A percentile compares a stretch with the other conserved stretches of the same genome.
These are phyloP conservation scores for Drosophila cognata DNA, from an alignment of 2,888 invertebrate species.

Conservation along the genomic window DNA sequence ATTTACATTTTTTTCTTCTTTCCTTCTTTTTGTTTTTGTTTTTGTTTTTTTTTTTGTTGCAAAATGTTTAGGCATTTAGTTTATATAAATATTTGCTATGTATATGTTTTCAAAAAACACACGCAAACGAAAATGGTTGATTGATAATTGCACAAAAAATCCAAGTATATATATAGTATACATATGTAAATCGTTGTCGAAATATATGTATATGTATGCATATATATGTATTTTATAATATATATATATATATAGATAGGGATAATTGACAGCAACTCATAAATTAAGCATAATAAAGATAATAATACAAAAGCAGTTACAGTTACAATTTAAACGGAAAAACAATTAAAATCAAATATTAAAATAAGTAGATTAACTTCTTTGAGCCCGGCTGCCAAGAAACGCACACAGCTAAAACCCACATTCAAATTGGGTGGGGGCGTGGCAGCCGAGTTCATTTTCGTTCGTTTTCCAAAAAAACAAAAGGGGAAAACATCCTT, in stretches of 20 bases:
- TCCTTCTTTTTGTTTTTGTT: constrained; percentile 14
- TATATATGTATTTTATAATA: constrained; percentile 30
- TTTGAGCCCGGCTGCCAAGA: constrained; percentile 1
- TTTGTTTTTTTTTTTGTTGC: constrained; percentile 18
- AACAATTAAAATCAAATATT: constrained; percentile 64
- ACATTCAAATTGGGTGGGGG: neutral
- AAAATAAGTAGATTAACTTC: constrained; percentile 41
- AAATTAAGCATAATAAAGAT: constrained; percentile 76
- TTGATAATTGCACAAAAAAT: constrained; percentile 77
- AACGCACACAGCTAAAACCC: neutral
- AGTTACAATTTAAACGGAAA: constrained; percentile 55
- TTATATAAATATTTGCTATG: constrained; percentile 55
- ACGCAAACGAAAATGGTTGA: constrained; percentile 76
- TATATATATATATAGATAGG: constrained; percentile 32
- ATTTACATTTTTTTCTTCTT: constrained; percentile 35
- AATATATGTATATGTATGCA: constrained; percentile 47
- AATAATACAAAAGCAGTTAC: constrained; percentile 79
- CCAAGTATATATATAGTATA: constrained; percentile 56
- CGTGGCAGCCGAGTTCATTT: constrained; percentile 26
- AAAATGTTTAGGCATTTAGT: constrained; percentile 60
- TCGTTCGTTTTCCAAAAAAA: constrained; percentile 51
- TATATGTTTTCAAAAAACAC: constrained; percentile 66
- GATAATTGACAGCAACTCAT: constrained; percentile 59
- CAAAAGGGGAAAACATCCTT: constrained; percentile 69
- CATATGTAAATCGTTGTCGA: constrained; percentile 21